phyloP scores from a whole-genome alignment of 2,113 vertebrate genomes.

The Xyrauchen texanus region DNA sequence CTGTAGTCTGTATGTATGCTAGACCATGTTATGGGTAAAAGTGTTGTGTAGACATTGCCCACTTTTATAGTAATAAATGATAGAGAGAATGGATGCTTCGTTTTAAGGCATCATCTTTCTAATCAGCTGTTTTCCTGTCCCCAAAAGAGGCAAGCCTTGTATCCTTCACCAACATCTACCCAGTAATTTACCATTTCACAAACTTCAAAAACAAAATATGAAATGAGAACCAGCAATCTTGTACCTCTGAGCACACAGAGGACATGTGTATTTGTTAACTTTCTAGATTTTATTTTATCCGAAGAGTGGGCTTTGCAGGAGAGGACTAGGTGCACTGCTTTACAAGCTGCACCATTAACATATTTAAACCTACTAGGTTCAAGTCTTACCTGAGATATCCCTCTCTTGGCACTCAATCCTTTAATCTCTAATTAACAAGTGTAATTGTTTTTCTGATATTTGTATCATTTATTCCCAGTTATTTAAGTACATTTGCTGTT shows the following conservation, averaged over 20 bases:
- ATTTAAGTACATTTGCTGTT: conserved; percentile 64
- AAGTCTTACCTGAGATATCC: not conserved
- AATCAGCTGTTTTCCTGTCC: conserved; percentile 1
- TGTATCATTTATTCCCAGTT: conserved; percentile 46
- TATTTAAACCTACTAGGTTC: conserved; percentile 63
- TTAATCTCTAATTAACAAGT: conserved; percentile 62
- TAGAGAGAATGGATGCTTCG: not conserved
- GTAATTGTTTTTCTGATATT: conserved; percentile 57
- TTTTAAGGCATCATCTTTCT: conserved; percentile 3
- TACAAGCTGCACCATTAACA: conserved; percentile 58
- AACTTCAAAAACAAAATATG: conserved; percentile 51
- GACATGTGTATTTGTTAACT: conserved; percentile 53
- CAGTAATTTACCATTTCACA: conserved; percentile 58
- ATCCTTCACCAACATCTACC: conserved; percentile 72
- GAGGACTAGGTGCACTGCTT: conserved; percentile 44
- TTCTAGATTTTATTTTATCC: conserved; percentile 2
- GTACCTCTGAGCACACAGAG: conserved; percentile 54
- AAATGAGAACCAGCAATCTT: conserved; percentile 48
- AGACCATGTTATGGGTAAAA: not conserved
- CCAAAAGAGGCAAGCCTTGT: conserved; percentile 54
- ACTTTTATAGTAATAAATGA: not conserved
- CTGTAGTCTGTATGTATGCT: conserved; percentile 25
- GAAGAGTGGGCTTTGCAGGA: conserved; percentile 42
- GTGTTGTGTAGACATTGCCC: conserved; percentile 1
- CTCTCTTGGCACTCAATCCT: not conserved